Percentiles rank a stretch among this genome's conserved stretches.
Evolutionary conservation across 2,797 vertebrate species (phyloP).

Genomic region (Cirrhinus molitorella): DNA sequence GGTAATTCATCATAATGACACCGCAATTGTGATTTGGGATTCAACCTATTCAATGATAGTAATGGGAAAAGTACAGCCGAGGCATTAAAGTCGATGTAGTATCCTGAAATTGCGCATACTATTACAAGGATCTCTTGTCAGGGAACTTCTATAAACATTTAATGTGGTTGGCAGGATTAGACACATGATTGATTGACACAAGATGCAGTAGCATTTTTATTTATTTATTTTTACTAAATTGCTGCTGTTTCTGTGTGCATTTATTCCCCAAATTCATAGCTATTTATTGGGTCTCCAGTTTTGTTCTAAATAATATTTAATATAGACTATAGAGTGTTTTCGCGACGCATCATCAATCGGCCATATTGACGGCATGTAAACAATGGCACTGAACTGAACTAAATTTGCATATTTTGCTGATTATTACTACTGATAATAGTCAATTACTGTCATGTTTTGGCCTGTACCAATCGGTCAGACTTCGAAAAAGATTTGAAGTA

Average conservation of each 20-base stretch:
- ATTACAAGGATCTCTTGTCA: background rate
- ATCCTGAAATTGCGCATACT: background rate
- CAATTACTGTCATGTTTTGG: too few species aligned
- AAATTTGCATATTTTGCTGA: too few species aligned
- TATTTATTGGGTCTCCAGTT: background rate
- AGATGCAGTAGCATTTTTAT: background rate
- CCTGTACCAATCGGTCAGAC: too few species aligned
- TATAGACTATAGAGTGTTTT: background rate
- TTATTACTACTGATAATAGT: too few species aligned
- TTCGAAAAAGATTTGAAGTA: too few species aligned
- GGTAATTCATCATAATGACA: conserved; percentile 54
- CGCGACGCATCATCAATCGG: too few species aligned
- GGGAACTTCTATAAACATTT: background rate
- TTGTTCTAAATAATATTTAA: background rate
- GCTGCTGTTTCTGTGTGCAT: background rate
- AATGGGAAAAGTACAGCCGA: conserved; percentile 24
- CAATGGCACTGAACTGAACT: too few species aligned
- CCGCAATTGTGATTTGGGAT: conserved; percentile 43
- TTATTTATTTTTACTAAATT: background rate
- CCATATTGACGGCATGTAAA: too few species aligned
- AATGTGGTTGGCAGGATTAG: background rate
- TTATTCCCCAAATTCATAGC: background rate
- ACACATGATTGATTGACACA: conserved; percentile 6
- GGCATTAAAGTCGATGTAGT: conserved; percentile 42
- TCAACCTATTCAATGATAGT: conserved; percentile 34